Evolutionary conservation across 2,113 vertebrate species (phyloP).

Genomic region (Piprites chloris): DNA sequence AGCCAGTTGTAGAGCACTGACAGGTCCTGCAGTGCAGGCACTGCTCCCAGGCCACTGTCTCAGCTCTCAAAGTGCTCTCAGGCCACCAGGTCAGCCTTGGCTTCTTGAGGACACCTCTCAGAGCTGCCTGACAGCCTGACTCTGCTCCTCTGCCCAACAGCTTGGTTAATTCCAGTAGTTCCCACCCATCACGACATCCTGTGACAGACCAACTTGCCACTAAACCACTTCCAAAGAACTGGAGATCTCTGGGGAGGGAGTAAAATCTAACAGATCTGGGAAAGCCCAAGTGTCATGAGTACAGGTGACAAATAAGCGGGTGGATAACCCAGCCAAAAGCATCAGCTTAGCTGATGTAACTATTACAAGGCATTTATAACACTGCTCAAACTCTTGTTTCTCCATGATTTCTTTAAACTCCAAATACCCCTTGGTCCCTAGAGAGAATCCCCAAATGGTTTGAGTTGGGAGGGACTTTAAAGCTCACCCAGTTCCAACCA

Average conservation of each 20-base stretch:
- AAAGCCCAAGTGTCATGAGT: not conserved
- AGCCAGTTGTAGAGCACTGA: not conserved
- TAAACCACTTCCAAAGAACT: not conserved
- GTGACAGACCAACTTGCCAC: not conserved
- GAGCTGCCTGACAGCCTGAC: not conserved
- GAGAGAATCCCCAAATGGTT: not conserved
- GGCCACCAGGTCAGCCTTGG: not conserved
- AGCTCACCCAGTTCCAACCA: not conserved
- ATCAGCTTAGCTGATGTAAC: not conserved
- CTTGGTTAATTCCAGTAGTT: not conserved
- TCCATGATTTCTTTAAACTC: not conserved
- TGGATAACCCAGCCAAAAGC: not conserved
- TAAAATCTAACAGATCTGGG: not conserved
- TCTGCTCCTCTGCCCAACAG: not conserved
- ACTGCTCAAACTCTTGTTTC: not conserved
- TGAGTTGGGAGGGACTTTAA: not conserved
- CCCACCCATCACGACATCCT: not conserved
- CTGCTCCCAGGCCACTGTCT: not conserved
- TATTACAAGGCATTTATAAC: too few species aligned
- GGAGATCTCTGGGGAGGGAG: not conserved
- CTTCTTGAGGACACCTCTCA: not conserved
- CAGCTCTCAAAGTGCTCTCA: not conserved
- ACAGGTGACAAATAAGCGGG: not conserved
- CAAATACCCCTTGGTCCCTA: not conserved
- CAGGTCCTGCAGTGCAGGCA: not conserved